A percentile compares a stretch with the other conserved stretches of the same genome.
Evolutionary conservation across 2,888 invertebrate species (phyloP).

Genomic region (Amorpha juglandis): DNA sequence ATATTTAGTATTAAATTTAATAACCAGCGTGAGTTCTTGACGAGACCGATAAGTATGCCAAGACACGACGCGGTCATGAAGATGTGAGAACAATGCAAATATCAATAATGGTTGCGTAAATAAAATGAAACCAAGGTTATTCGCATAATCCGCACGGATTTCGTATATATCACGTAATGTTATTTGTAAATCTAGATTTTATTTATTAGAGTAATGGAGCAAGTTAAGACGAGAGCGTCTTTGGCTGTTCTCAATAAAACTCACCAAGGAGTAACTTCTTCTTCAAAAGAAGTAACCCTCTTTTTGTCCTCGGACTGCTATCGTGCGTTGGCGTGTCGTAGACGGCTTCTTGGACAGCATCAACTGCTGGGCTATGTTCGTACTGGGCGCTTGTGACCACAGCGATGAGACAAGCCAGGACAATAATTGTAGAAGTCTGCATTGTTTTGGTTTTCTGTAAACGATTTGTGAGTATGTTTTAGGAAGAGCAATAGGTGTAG

Average conservation of each 20-base stretch:
- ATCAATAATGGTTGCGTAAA: not conserved
- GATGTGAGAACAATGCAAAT: constrained; percentile 23
- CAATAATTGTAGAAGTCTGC: constrained; percentile 71
- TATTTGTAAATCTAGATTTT: too few species aligned
- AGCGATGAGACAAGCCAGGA: constrained; percentile 70
- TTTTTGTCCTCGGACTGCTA: constrained; percentile 69
- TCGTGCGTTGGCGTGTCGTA: constrained; percentile 63
- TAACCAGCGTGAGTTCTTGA: not conserved
- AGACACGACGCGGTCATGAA: not conserved
- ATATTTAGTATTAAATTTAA: too few species aligned
- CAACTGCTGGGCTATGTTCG: constrained; percentile 47
- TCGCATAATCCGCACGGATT: not conserved
- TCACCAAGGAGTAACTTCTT: constrained; percentile 78
- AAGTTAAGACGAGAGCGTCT: too few species aligned
- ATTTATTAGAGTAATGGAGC: not conserved
- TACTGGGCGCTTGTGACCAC: constrained; percentile 57
- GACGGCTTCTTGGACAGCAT: constrained; percentile 54
- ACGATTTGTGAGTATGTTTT: not conserved
- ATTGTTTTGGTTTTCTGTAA: constrained; percentile 59
- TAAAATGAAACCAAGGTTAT: constrained; percentile 6
- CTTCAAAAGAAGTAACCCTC: constrained; percentile 71
- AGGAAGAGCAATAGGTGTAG: not conserved
- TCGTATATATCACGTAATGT: not conserved
- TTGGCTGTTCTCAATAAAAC: not conserved
- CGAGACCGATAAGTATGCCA: constrained; percentile 10